Evolutionary conservation across 2,113 vertebrate genomes (phyloP), one percentile per base, ranked within the genome.

Genomic region (Silurus asotus): DNA sequence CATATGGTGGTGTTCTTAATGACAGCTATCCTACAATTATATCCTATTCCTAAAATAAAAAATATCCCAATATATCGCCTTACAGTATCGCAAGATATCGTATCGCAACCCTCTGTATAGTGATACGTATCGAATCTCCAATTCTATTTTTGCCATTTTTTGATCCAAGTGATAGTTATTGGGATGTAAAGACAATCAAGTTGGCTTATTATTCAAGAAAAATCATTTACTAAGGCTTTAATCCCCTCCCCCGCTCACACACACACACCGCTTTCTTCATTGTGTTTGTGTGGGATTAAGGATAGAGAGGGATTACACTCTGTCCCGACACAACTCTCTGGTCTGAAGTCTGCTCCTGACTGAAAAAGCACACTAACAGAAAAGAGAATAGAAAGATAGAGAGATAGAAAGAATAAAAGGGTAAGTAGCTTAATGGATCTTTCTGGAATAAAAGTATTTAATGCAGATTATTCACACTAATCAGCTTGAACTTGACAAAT

Each of bases 281-380:
- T 92, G 13, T 90, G 91, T 87, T 72, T 37, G 51, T 7, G 4
- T 55, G 76, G 94, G 95, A 95, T 95, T 95, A 95, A 92, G 94
- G 93, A 94, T 94, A 87, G 90, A 89, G 90, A 85, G 88, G 92
- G 95, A 95, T 95, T 95, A 95, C 90, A 83, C 89, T 89, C 89
- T 88, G 89, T 88, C 86, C 82, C 64, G 53, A 51, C 77, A 79
- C 70, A 59, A 51, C 83, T 81, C 80, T 83, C 83, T 81, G 13
- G 75, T 82, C 61, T 65, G 25, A 82, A 51, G 23, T 79, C 25
- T 59, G 49, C 74, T 77, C 74, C 74, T 37, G 62, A 28, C 45
- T 6, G n/a, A 69, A 19, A 51, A 49, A 53, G 19, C 1, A 28
- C 28, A 3, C 5, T 23, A 69, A 5, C 13, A 56, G n/a, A 82